Percentiles rank a stretch among this genome's conserved stretches.
phyloP scores from a whole-genome alignment of 2,797 vertebrate species.

The Gymnocypris eckloni region DNA sequence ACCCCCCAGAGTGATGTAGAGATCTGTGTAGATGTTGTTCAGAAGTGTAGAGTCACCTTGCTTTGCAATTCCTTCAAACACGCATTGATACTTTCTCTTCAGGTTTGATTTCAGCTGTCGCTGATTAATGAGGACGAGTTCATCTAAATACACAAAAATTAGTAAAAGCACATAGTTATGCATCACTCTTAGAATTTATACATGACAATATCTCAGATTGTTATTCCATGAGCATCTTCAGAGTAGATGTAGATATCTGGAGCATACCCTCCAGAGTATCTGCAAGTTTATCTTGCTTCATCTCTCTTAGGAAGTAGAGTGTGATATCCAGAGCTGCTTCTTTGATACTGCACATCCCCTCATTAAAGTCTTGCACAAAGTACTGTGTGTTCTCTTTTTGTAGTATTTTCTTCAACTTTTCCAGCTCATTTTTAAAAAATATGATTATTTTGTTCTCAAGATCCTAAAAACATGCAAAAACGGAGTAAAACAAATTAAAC shows the following conservation, averaged over 20 bases:
- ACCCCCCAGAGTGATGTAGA: constrained; percentile 21
- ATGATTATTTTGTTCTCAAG: constrained; percentile 29
- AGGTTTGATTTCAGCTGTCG: background rate
- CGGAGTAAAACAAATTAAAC: background rate
- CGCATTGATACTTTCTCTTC: background rate
- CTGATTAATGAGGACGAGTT: background rate
- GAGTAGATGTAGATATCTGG: too few relatives aligned
- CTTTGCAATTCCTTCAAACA: constrained; percentile 42
- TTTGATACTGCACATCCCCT: constrained; percentile 2
- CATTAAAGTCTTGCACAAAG: constrained; percentile 20
- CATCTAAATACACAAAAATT: background rate
- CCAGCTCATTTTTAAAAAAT: constrained; percentile 37
- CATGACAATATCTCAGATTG: too few relatives aligned
- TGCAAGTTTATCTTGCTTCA: constrained; percentile 33
- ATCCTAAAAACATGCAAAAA: constrained; percentile 5
- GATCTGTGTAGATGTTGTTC: constrained; percentile 29
- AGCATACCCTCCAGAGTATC: constrained; percentile 20
- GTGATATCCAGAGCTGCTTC: constrained; percentile 38
- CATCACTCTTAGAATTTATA: background rate
- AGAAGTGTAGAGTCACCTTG: background rate
- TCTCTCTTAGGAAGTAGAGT: constrained; percentile 37
- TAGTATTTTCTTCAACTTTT: constrained; percentile 45
- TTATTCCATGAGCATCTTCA: background rate
- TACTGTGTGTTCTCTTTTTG: constrained; percentile 27
- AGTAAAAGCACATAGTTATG: background rate